Evolutionary conservation across 2,888 invertebrate species (phyloP).

Genomic region (Heliconius sara): DNA sequence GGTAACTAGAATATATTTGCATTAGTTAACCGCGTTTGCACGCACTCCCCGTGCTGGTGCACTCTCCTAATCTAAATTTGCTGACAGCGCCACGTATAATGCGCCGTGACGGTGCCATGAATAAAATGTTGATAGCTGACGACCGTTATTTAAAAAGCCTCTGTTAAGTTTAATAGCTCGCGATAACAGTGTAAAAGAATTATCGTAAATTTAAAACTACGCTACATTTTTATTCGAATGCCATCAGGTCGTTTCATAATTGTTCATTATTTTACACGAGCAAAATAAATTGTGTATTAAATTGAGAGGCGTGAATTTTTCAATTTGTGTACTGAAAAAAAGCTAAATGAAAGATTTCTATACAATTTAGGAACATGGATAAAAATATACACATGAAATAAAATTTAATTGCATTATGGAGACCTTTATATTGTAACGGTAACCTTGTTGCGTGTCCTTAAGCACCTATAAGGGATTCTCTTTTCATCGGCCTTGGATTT

Average conservation of each 20-base stretch:
- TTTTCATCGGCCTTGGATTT: constrained; percentile 48
- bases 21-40: constrained; percentile 68
- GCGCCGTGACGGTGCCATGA: constrained; percentile 47
- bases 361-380: neutral
- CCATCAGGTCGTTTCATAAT: constrained; percentile 43
- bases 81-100: constrained; percentile 54
- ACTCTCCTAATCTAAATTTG: constrained; percentile 64
- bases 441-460: constrained; percentile 41
- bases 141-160: constrained; percentile 45
- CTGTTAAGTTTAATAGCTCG: constrained; percentile 47
- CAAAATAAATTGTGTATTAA: constrained; percentile 19
- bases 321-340: neutral
- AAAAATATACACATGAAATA: constrained; percentile 15
- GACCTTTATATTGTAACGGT: constrained; percentile 21
- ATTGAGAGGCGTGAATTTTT: constrained; percentile 16
- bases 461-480: constrained; percentile 48
- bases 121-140: constrained; percentile 45
- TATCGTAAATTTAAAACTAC: constrained; percentile 47
- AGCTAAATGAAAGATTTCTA: neutral
- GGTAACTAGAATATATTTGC: constrained; percentile 78
- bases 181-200: constrained; percentile 47
- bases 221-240: constrained; percentile 46
- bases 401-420: constrained; percentile 32
- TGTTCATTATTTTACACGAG: constrained; percentile 42
- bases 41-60: constrained; percentile 58